These are phyloP conservation scores for Meiosimyza platycephala DNA, from an alignment of 2,888 invertebrate genomes.

Conservation along the genomic window DNA sequence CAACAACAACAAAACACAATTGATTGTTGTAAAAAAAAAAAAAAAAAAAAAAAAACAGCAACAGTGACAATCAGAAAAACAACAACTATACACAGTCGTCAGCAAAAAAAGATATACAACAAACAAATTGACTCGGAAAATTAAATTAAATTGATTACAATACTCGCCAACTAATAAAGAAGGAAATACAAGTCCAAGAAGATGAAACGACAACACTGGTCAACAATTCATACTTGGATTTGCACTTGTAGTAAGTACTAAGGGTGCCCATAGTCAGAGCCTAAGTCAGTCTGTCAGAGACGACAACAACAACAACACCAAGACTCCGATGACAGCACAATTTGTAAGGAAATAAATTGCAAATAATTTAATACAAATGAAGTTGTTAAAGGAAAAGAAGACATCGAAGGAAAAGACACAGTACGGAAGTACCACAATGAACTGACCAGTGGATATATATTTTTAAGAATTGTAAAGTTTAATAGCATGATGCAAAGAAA, in stretches of 20 bases:
- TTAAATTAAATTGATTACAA: conserved; percentile 58
- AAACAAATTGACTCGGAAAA: conserved; percentile 54
- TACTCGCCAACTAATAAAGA: conserved; percentile 48
- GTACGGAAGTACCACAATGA: not conserved
- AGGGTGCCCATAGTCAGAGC: not conserved
- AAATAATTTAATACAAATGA: conserved; percentile 33
- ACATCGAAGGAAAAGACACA: not conserved
- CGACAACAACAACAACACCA: not conserved
- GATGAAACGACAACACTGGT: not conserved
- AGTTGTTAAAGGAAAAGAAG: conserved; percentile 10
- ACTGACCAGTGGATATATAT: too few species aligned
- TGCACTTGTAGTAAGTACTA: not conserved
- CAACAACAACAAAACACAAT: conserved; percentile 17
- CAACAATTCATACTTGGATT: not conserved
- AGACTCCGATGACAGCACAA: conserved; percentile 4
- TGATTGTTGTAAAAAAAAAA: conserved; percentile 30
- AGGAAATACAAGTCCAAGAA: not conserved
- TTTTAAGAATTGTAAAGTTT: too few species aligned
- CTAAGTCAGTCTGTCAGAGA: not conserved
- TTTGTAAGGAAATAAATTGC: conserved; percentile 29
- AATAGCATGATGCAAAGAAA: too few species aligned
- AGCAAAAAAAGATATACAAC: conserved; percentile 20
- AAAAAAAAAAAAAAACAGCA: not conserved
- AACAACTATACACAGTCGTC: not conserved
- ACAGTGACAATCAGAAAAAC: conserved; percentile 17